Evolutionary conservation across 2,888 invertebrate genomes (phyloP).

Genomic region (Leptinotarsa haldemani): DNA sequence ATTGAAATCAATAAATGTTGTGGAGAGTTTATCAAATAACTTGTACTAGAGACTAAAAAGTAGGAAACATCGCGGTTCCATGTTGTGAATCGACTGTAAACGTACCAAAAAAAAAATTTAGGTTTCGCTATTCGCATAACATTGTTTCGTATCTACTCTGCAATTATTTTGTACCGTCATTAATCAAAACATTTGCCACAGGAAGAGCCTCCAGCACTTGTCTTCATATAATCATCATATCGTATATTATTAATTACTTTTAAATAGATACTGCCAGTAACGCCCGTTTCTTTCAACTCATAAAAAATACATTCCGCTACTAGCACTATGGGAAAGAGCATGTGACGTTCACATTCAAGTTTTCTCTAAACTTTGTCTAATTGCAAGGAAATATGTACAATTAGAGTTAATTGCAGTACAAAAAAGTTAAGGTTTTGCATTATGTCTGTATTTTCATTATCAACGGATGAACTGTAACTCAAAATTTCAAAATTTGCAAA

Average conservation of each 20-base stretch:
- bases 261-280: slow-evolving; percentile 12
- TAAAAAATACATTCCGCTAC: not conserved
- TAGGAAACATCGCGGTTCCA: too few relatives aligned
- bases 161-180: slow-evolving; percentile 22
- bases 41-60: too few relatives aligned
- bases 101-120: too few relatives aligned
- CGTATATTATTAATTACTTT: slow-evolving; percentile 7
- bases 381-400: not conserved
- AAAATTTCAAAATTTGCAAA: too few relatives aligned
- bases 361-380: not conserved
- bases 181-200: slow-evolving; percentile 16
- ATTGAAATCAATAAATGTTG: too few relatives aligned
- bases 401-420: too few relatives aligned
- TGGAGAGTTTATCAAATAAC: too few relatives aligned
- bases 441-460: too few relatives aligned
- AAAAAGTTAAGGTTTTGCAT: too few relatives aligned
- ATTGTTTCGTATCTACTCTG: slow-evolving; percentile 26
- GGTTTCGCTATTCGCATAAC: slow-evolving; percentile 25
- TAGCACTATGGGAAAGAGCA: not conserved
- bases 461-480: too few relatives aligned
- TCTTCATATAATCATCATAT: slow-evolving; percentile 13
- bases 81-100: too few relatives aligned
- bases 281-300: not conserved
- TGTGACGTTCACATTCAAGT: not conserved
- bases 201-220: not conserved